Evolutionary conservation across 2,888 invertebrate species (phyloP), one percentile per base, ranked within the genome.

Genomic region (Meteorus cinctellus): DNA sequence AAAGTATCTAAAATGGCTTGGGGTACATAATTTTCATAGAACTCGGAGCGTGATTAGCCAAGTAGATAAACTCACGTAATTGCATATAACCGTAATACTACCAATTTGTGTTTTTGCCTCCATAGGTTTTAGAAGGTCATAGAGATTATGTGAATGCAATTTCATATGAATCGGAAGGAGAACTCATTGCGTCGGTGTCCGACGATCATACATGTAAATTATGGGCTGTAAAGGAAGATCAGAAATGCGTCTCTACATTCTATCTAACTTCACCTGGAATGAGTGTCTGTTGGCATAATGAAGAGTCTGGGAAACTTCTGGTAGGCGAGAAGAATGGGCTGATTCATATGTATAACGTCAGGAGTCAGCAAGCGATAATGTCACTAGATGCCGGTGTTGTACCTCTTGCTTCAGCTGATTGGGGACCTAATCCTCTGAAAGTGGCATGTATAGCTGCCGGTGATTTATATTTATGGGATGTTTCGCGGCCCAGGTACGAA

Each of bases 281-380:
- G 89, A 91, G 91, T 4, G 92, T 93, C 0, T 91, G 92, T 82
- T 95, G 94, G 93, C 95, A 95, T 87, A 90, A 90, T 59, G 93
- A 94, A 77, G 95, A 95, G 83, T 91, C 92, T 1, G 92, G 92
- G 60, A 95, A 95, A 89, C 90, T 96, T 29, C 88, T 96, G 79
- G 94, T 95, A 1, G 95, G 94, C 0, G 95, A 95, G 86, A 95
- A 94, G 86, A 92, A 92, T 82, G 95, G 95, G n/a, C 89, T 93
- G 0, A 92, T 96, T 72, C 92, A 93, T 78, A 92, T 95, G 86
- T 95, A 94, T 84, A 95, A 95, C 88, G 91, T 94, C 12, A 91
- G 92, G 81, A 93, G 92, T 60, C 93, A 93, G 81, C 92, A 92
- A 78, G 92, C 93, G 2, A 92, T 94, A 69, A 89, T 94, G 86